phyloP scores from a whole-genome alignment of 2,888 invertebrate species.

The Tridacna crocea region DNA sequence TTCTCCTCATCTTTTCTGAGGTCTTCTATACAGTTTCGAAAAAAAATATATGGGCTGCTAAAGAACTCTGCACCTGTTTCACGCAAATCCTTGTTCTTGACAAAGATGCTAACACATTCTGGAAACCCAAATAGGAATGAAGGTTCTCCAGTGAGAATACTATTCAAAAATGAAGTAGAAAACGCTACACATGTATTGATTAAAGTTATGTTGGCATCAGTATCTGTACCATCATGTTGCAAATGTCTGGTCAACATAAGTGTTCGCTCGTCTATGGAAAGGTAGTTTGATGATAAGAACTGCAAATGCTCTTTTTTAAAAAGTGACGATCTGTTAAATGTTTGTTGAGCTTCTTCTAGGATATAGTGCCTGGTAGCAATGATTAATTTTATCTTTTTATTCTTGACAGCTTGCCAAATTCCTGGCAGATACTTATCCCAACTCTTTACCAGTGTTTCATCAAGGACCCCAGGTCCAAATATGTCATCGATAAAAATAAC shows the following conservation, averaged over 20 bases:
- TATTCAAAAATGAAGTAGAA: slow-evolving; percentile 1
- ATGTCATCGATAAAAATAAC: slow-evolving; percentile 49
- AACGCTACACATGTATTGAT: slow-evolving; percentile 1
- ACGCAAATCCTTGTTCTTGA: slow-evolving; percentile 31
- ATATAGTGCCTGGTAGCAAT: slow-evolving; percentile 55
- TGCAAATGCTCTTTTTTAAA: slow-evolving; percentile 39
- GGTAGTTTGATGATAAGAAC: slow-evolving; percentile 36
- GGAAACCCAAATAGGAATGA: slow-evolving; percentile 47
- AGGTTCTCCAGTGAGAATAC: not conserved
- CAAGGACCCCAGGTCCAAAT: slow-evolving; percentile 47
- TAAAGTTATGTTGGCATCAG: not conserved
- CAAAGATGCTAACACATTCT: slow-evolving; percentile 50
- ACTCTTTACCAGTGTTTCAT: slow-evolving; percentile 32
- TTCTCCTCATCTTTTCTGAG: slow-evolving; percentile 35
- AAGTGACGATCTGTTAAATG: slow-evolving; percentile 3
- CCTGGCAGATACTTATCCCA: slow-evolving; percentile 36
- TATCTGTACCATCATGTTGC: not conserved
- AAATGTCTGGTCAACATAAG: slow-evolving; percentile 35
- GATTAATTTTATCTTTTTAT: slow-evolving; percentile 26
- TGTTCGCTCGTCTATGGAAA: slow-evolving; percentile 31
- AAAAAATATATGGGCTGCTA: slow-evolving; percentile 35
- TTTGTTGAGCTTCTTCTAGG: slow-evolving; percentile 30
- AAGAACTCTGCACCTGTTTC: slow-evolving; percentile 32
- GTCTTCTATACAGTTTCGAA: slow-evolving; percentile 43
- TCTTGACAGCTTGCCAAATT: slow-evolving; percentile 26